A percentile compares a stretch with the other conserved stretches of the same genome.
phyloP scores from a whole-genome alignment of 2,888 invertebrate genomes.

The Drosophila aldrichi region DNA sequence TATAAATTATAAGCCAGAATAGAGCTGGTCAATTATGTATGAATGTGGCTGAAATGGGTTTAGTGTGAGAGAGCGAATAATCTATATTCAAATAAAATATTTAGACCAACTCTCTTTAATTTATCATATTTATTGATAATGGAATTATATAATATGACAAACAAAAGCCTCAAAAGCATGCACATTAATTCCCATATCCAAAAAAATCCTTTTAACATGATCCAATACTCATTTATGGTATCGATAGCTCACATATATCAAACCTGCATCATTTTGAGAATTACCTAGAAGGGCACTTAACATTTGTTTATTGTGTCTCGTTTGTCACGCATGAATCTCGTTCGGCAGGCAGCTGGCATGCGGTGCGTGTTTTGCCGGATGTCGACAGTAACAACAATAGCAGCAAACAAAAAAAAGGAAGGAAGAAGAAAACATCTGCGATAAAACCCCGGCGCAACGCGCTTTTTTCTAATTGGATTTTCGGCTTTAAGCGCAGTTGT shows the following conservation, averaged over 20 bases:
- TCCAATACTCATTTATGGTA: not conserved
- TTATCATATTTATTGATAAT: no score
- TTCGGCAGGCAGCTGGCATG: constrained; percentile 9
- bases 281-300: not conserved
- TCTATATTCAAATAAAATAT: no score
- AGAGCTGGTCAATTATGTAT: not conserved
- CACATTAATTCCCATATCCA: not conserved
- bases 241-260: not conserved
- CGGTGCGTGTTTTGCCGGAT: constrained; percentile 40
- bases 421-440: constrained; percentile 48
- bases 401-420: not conserved
- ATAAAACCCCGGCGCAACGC: constrained; percentile 52
- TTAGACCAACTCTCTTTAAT: no score
- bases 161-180: not conserved
- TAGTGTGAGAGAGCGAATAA: not conserved
- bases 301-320: constrained; percentile 1
- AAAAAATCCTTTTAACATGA: not conserved
- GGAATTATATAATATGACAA: no score
- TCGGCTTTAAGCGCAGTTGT: constrained; percentile 77
- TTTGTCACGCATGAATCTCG: constrained; percentile 14
- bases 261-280: not conserved
- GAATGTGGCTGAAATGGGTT: not conserved
- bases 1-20: not conserved
- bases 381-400: constrained; percentile 21
- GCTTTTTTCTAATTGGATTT: constrained; percentile 78